These are phyloP conservation scores for Phenganax stokvisi DNA, from an alignment of 92 coral and sea anemone species.

Conservation along the genomic window DNA sequence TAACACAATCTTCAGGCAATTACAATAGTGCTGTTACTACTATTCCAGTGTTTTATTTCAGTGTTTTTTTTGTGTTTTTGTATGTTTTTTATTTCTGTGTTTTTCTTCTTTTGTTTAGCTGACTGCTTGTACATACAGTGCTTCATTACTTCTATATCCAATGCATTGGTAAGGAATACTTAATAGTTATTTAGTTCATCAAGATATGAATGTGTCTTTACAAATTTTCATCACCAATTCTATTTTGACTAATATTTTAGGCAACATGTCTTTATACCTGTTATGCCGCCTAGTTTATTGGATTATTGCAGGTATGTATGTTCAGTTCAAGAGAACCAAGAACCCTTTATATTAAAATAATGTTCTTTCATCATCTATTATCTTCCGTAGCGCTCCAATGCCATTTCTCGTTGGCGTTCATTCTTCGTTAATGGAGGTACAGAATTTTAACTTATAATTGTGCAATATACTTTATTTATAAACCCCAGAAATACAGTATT, in stretches of 20 bases:
- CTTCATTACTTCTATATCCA: slow-evolving; percentile 77
- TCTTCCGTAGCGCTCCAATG: slow-evolving; percentile 80
- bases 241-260: slow-evolving; percentile 32
- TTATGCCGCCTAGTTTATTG: slow-evolving; percentile 80
- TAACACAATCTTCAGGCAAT: background rate
- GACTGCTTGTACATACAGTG: slow-evolving; percentile 92
- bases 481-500: too few species aligned
- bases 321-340: too few species aligned
- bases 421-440: slow-evolving; percentile 87
- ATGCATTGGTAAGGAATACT: slow-evolving; percentile 74
- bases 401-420: slow-evolving; percentile 93
- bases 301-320: slow-evolving; percentile 86
- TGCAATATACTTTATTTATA: too few species aligned
- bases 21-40: too few species aligned
- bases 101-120: slow-evolving; percentile 50
- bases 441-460: background rate
- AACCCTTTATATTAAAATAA: too few species aligned
- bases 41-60: background rate
- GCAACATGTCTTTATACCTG: slow-evolving; percentile 98
- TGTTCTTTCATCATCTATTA: background rate
- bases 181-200: too few species aligned
- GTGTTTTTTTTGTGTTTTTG: background rate
- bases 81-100: background rate
- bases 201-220: background rate
- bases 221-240: background rate